Percentiles rank a stretch among this genome's conserved stretches.
phyloP scores from a whole-genome alignment of 2,888 invertebrate genomes.

The Agrotis clavis region DNA sequence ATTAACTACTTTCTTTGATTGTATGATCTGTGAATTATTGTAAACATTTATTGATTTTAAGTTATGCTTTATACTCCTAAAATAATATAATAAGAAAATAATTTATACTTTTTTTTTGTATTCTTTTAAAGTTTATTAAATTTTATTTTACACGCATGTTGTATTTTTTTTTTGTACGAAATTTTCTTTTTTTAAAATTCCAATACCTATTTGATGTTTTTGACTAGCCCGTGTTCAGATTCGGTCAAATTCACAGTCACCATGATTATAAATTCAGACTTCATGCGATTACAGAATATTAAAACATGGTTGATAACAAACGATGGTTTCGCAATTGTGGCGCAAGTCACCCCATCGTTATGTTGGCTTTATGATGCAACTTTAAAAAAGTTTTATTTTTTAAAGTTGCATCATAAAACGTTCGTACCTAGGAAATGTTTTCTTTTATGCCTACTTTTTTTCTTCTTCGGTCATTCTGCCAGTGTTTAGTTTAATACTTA shows the following conservation, averaged over 20 bases:
- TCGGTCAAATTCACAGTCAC: neutral
- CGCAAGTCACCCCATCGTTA: neutral
- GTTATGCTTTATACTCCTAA: neutral
- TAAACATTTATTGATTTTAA: constrained; percentile 6
- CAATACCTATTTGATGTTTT: neutral
- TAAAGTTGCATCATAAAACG: too few relatives aligned
- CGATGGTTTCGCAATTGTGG: neutral
- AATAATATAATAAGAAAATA: constrained; percentile 24
- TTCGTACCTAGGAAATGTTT: neutral
- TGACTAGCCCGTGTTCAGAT: neutral
- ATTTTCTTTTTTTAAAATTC: neutral
- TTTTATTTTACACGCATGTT: neutral
- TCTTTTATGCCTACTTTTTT: neutral
- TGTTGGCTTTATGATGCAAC: neutral
- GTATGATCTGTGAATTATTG: constrained; percentile 15
- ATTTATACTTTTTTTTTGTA: constrained; percentile 28
- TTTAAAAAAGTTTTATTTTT: too few relatives aligned
- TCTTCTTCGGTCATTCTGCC: too few relatives aligned
- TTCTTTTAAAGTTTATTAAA: constrained; percentile 28
- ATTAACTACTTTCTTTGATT: neutral
- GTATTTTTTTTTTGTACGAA: neutral
- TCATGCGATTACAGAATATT: neutral
- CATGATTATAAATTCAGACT: neutral
- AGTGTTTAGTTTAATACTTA: too few relatives aligned
- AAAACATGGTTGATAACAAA: neutral